Base-by-base conservation (phyloP, 2,888 invertebrate genomes). In the Silvanus unidentatus region DNA sequence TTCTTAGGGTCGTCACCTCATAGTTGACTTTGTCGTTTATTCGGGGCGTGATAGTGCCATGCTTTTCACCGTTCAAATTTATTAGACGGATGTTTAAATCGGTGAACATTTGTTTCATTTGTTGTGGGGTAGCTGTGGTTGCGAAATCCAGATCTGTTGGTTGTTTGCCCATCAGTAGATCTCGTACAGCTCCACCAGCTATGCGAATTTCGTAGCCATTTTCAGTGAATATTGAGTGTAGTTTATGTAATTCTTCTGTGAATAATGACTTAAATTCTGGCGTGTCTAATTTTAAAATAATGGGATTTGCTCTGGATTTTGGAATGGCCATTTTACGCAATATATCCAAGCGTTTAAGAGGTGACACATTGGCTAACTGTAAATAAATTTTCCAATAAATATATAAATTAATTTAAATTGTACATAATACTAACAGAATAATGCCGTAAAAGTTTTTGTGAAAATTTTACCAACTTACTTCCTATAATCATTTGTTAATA, bases 141-240 rank as follows among this genome's bases (percentile, higher is more conserved):
- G 99, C 99, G 75, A 99, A 96, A 73, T 99, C 99, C 40, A 99
- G 74, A 73, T 99, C 99, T 64, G 86, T 86, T 1, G 96, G 95
- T 54, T 74, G 73, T 40, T 78, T 79, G 2, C 82, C 80, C 79
- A 86, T 80, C n/a, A 94, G 67, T 22, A 93, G 74, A 70, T 93
- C 93, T 53, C 91, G 80, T 1, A 99, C 98, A 12, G 98, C 96
- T 3, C 99, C 99, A 37, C 99, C 99, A 32, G 97, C 98, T 47
- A 99, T 84, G 56, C 98, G 77, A 45, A 99, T 75, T 71, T 97
- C 93, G 77, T 84, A 82, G 42, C 84, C 77, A 64, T 91, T 77
- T 63, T 86, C 84, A 45, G 83, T 77, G 67, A 99, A 99, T 8
- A 97, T 55, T 2, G 75, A 74, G 13, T 82, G 77, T 9, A 99